These are phyloP conservation scores for Mythimna ferrago DNA, from an alignment of 2,888 invertebrate species.

Conservation along the genomic window DNA sequence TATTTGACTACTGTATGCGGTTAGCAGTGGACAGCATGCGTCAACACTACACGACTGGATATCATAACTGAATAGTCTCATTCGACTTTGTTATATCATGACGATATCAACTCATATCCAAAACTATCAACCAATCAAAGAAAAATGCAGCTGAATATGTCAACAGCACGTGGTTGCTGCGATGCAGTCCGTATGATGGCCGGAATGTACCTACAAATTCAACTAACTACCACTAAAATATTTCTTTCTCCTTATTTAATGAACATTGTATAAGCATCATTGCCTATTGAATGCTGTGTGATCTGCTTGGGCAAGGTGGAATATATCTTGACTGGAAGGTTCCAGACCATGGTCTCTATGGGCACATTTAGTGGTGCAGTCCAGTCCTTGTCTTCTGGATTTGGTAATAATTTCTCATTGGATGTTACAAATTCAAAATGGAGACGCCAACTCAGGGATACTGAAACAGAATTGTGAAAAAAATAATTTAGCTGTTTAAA, in stretches of 20 bases:
- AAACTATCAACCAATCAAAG: no score
- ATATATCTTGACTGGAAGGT: conserved; percentile 98
- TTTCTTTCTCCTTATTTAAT: conserved; percentile 68
- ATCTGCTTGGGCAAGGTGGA: conserved; percentile 97
- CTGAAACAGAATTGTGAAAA: conserved; percentile 70
- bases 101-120: no score
- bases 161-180: no score
- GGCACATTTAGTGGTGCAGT: conserved; percentile 96
- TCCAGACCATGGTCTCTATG: conserved; percentile 99
- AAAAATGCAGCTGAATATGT: no score
- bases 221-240: not conserved
- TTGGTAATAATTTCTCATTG: conserved; percentile 92
- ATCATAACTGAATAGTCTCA: no score
- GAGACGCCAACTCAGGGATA: conserved; percentile 97
- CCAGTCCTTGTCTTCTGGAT: conserved; percentile 92
- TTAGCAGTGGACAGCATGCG: no score
- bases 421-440: conserved; percentile 99
- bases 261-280: conserved; percentile 86
- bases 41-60: not conserved
- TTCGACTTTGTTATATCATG: no score
- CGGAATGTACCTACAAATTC: conserved; percentile 7
- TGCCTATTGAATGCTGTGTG: conserved; percentile 91
- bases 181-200: no score
- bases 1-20: no score
- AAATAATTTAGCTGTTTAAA: no score